These are phyloP conservation scores for Poeciliopsis infans DNA, from an alignment of 2,797 vertebrate genomes.

Conservation along the genomic window DNA sequence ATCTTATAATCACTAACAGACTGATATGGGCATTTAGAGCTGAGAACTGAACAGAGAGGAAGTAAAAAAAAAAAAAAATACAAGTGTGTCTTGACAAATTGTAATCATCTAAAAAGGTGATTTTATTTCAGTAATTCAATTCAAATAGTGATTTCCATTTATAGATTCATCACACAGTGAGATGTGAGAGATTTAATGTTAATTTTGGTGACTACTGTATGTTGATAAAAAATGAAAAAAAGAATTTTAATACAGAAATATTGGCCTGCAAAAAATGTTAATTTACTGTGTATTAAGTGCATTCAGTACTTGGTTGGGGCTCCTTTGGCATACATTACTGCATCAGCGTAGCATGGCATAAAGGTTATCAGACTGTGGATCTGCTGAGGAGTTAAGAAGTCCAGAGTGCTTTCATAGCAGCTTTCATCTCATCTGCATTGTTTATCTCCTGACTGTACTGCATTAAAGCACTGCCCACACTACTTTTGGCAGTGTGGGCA, in stretches of 20 bases:
- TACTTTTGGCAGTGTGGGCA: background rate
- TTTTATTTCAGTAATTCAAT: background rate
- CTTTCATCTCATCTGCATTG: background rate
- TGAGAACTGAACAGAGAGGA: constrained; percentile 42
- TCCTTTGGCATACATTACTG: background rate
- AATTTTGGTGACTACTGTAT: background rate
- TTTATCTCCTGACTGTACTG: background rate
- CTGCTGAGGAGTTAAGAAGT: background rate
- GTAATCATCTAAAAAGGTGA: background rate
- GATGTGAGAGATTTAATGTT: background rate
- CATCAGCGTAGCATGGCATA: background rate
- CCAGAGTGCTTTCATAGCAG: background rate
- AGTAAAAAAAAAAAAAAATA: constrained; percentile 1
- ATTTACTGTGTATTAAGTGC: background rate
- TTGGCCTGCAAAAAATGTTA: background rate
- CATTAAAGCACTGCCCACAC: background rate
- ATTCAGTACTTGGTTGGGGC: background rate
- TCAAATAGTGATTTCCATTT: background rate
- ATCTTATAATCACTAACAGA: constrained; percentile 71
- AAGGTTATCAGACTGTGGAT: background rate
- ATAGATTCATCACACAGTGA: background rate
- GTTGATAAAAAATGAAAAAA: background rate
- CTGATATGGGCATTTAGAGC: constrained; percentile 36
- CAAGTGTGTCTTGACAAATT: background rate
- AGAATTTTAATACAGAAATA: background rate